Evolutionary conservation across 2,113 vertebrate genomes (phyloP), one percentile per base, ranked within the genome.

Genomic region (Hydropotes inermis): DNA sequence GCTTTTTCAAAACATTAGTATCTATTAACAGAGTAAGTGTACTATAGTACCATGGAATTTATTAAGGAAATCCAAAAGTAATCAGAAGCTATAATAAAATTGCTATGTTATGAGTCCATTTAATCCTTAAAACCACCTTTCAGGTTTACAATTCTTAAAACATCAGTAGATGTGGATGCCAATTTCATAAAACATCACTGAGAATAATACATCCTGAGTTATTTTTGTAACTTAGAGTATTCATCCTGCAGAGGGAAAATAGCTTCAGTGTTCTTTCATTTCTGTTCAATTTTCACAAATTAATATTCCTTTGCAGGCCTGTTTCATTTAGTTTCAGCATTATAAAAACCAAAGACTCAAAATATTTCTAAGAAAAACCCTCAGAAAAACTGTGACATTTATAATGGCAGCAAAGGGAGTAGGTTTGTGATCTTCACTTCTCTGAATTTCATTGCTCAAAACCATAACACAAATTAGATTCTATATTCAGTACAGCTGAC

Each of bases 251-350:
- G 78, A 89, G 79, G 64, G 92, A 54, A 96, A 94, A 97, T 82
- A 61, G 47, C 39, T 97, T 96, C 85, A 93, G 67, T 12, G 2
- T 81, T 81, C 85, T 96, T 97, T 98, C 91, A 95, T 91, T 97
- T 97, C 50, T 94, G 67, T 94, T 93, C 93, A 91, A 67, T 98
- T 91, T 96, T 93, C 25, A 94, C 83, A 94, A 92, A 96, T 97
- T 87, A 33, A 3, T 97, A 96, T 96, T 94, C 58, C 57, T 96
- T 70, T 57, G 30, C 74, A 95, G 43, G 43, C 19, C 13, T 96
- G 39, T 94, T 91, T 97, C 79, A 93, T 96, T 97, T 97, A 97
- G 83, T 96, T 54, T 84, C 52, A 67, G 55, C 36, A 94, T 45
- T 92, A 78, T 30, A 90, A 60, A 97, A 96, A 87, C 61, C 43